phyloP scores from a whole-genome alignment of 1,140 invertebrate genomes.

The Coboldia fuscipes region DNA sequence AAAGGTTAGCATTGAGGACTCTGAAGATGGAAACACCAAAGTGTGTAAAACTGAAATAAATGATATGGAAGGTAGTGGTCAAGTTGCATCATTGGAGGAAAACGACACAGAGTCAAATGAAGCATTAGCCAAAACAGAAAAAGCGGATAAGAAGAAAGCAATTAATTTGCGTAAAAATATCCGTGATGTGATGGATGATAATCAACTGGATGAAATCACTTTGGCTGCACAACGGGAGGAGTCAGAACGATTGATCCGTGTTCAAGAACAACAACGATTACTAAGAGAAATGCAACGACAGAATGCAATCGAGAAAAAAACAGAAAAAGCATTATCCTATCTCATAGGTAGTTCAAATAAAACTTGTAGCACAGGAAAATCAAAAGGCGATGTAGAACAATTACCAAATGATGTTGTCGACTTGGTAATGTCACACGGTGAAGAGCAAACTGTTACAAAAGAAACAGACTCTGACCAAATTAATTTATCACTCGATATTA shows the following conservation, averaged over 20 bases:
- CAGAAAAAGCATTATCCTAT: too few species aligned
- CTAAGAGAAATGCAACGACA: constrained; percentile 37
- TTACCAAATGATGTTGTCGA: too few species aligned
- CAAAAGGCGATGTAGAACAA: too few species aligned
- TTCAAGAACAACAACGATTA: constrained; percentile 62
- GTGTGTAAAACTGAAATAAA: too few species aligned
- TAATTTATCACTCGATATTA: neutral
- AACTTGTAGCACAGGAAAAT: too few species aligned
- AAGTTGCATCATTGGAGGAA: too few species aligned
- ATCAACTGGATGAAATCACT: constrained; percentile 76
- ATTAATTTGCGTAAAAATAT: constrained; percentile 61
- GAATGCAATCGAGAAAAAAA: constrained; percentile 8
- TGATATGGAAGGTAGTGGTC: too few species aligned
- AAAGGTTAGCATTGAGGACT: constrained; percentile 4
- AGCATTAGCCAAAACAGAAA: constrained; percentile 9
- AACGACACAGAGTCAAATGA: constrained; percentile 3
- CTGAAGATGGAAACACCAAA: constrained; percentile 6
- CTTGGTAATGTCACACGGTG: too few species aligned
- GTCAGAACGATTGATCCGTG: constrained; percentile 61
- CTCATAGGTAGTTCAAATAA: too few species aligned
- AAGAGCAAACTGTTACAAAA: neutral
- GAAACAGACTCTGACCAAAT: neutral
- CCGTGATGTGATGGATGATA: constrained; percentile 79
- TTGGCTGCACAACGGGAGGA: constrained; percentile 83
- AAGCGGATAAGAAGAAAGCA: constrained; percentile 34